A percentile compares a stretch with the other conserved stretches of the same genome.
Conservation (phyloP, 1,140 invertebrate genomes). For the Philotrypesis tridentata region DNA sequence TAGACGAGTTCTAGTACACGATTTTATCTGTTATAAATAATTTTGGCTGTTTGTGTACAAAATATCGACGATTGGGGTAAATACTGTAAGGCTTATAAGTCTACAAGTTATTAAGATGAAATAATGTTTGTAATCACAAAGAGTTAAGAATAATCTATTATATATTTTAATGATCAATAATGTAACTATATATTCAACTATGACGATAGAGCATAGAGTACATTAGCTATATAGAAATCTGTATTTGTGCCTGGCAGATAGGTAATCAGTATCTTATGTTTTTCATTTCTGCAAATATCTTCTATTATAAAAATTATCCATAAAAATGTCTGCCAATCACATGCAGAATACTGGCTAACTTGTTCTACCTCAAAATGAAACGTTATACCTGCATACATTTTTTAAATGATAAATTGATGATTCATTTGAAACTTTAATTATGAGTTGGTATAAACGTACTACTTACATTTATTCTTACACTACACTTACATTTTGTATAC, state of each 20-base stretch:
- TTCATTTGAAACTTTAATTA: constrained; percentile 49
- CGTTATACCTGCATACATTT: constrained; percentile 59
- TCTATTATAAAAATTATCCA: neutral
- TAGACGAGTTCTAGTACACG: constrained; percentile 73
- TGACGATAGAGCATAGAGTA: constrained; percentile 23
- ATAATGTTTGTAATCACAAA: constrained; percentile 31
- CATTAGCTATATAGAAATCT: constrained; percentile 32
- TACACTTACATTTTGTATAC: neutral
- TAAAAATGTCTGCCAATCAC: constrained; percentile 13
- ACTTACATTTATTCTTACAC: constrained; percentile 3
- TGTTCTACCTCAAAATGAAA: constrained; percentile 70
- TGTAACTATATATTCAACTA: constrained; percentile 1
- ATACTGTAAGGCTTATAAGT: constrained; percentile 7
- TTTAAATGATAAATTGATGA: constrained; percentile 55
- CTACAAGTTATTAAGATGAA: constrained; percentile 5
- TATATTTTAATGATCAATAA: constrained; percentile 23
- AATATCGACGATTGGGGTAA: constrained; percentile 4
- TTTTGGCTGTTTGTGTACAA: constrained; percentile 28
- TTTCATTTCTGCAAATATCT: constrained; percentile 10
- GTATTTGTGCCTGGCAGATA: constrained; percentile 25
- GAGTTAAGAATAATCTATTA: constrained; percentile 35
- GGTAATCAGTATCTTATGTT: neutral
- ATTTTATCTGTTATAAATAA: constrained; percentile 2
- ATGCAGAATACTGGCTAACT: constrained; percentile 55
- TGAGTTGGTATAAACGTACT: neutral